Conservation (phyloP, 1,140 invertebrate genomes). For the Plectrocnemia conspersa region DNA sequence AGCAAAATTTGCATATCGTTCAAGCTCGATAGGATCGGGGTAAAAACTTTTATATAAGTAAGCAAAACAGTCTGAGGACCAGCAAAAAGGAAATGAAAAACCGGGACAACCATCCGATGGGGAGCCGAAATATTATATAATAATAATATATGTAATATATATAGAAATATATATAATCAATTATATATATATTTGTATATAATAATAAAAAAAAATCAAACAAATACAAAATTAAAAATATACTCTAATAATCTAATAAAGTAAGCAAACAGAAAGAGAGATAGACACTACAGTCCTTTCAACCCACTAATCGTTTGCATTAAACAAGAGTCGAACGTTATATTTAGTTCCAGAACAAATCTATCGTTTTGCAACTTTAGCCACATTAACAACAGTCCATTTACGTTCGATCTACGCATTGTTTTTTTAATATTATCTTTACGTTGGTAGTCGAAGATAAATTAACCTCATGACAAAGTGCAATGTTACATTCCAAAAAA, state of each 20-base stretch:
- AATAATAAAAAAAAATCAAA: constrained; percentile 19
- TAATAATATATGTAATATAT: constrained; percentile 10
- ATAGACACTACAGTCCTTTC: constrained; percentile 14
- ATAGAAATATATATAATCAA: constrained; percentile 12
- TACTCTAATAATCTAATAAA: constrained; percentile 3
- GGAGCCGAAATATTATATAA: constrained; percentile 39
- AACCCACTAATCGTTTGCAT: constrained; percentile 15
- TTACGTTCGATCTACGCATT: too few species aligned
- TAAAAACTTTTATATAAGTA: constrained; percentile 16
- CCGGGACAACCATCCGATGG: constrained; percentile 54
- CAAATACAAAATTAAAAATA: constrained; percentile 23
- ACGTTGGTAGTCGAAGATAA: too few species aligned
- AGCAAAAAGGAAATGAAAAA: constrained; percentile 48
- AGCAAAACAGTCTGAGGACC: constrained; percentile 24
- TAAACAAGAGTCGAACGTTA: too few species aligned
- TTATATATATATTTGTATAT: too few species aligned
- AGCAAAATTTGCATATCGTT: too few species aligned
- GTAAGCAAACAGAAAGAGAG: constrained; percentile 8
- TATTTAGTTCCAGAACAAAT: too few species aligned
- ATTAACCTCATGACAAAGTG: too few species aligned
- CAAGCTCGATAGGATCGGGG: neutral
- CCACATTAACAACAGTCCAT: too few species aligned
- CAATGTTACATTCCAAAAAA: too few species aligned
- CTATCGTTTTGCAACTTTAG: too few species aligned
- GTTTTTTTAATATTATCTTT: too few species aligned